Base-by-base conservation (phyloP, 2,797 vertebrate species). In the Molothrus ater region DNA sequence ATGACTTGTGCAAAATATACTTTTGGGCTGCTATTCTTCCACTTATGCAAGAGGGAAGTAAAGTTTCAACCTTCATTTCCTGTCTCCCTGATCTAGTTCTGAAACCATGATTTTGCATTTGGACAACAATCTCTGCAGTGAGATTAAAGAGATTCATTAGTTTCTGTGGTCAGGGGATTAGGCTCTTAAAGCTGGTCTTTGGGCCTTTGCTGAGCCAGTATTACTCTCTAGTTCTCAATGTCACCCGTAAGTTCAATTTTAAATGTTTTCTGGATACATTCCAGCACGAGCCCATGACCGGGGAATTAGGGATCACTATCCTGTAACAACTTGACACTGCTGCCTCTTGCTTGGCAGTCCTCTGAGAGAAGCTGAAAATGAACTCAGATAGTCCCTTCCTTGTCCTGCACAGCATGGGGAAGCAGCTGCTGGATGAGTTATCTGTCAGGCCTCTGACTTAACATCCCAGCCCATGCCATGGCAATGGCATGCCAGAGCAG, bases 361-460 rank as follows among this genome's bases (percentile, higher is more conserved):
- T 68, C n/a, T 24, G 34, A 60, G 7, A 68, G 0, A 5, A 71
- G 42, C 32, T 80, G 65, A 80, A 86, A 61, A 73, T 19, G 57
- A 38, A 84, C 48, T 8, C 29, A 22, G 26, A 93, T 7, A 43
- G 19, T 32, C 15, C 19, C 11, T 20, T 68, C 40, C 75, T 64
- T 3, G 1, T 82, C 71, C 32, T 12, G 22, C 43, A 18, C 19
- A 2, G 36, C 4, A 3, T 1, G 0, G 24, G 48, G 59, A 25
- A 92, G 56, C 93, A 94, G 80, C 94, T 95, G 90, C 76, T 93
- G 73, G n/a, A 29, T 4, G 17, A 85, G 26, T 66, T 79, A 84
- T 93, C 54, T 3, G 6, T 89, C 71, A 71, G 25, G 51, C 16
- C 64, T 73, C 68, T 85, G 83, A 80, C 64, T 80, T 28, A 93